Base-by-base conservation (phyloP, 2,888 invertebrate species). In the Hemithea aestivaria region DNA sequence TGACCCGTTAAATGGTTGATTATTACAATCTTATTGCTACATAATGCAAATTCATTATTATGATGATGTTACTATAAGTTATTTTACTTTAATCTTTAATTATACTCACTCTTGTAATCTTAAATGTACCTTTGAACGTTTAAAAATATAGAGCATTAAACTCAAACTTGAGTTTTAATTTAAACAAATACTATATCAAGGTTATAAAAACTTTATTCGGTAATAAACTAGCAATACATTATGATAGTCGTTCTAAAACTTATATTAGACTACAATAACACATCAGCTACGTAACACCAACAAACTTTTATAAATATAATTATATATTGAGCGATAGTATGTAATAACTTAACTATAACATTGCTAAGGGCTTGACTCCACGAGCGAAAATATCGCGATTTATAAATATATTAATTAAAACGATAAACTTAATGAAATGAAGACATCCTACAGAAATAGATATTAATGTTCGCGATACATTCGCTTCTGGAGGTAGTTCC, bases 161-260 rank as follows among this genome's bases (percentile, higher is more conserved):
- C 7, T 8, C 6, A 20, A 4, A 11, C 10, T 12, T 0, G 12
- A 26, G 25, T 23, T 16, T 1, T 20, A 28, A 16, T 32, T 16
- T 16, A 16, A 16, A 16, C 16, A 47, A 55, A 50, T 16, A 49
- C 9, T 51, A 45, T 27, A 25, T 40, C 35, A 47, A 56, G 41
- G 48, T 65, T 73, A 69, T 63, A 75, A 74, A 73, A 67, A 52
- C 54, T 66, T 65, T 65, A 69, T 63, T 57, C 48, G 53, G 60
- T 57, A 63, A 65, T 63, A 68, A 62, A 62, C 62, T 70, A 71
- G 56, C 45, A 36, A 53, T 56, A 56, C 32, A 39, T 42, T 45
- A 48, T 53, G 48, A 47, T 48, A 45, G 48, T 50, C 44, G 48
- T 48, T 34, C 12, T 34, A 29, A 12, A 30, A 33, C 35, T 43